phyloP scores from a whole-genome alignment of 2,888 invertebrate genomes.

The Scaptomyza flava region DNA sequence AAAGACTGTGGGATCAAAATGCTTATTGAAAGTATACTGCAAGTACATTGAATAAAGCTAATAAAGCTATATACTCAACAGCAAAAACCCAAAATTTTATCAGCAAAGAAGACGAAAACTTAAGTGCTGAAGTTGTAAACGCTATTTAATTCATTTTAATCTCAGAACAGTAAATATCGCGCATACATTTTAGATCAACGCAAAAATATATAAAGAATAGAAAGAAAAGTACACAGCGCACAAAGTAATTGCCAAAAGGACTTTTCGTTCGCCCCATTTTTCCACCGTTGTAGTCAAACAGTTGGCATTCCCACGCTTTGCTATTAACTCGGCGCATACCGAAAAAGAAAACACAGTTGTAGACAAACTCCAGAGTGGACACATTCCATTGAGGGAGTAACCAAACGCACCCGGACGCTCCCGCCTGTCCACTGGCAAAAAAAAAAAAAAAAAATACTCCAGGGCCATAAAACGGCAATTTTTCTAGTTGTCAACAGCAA shows the following conservation, averaged over 20 bases:
- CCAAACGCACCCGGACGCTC: not conserved
- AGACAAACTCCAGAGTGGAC: conserved; percentile 37
- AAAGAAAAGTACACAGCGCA: conserved; percentile 25
- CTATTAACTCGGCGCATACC: conserved; percentile 76
- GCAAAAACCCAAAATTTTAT: not conserved
- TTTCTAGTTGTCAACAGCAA: conserved; percentile 79
- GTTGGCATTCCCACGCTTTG: conserved; percentile 59
- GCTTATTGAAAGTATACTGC: conserved; percentile 3
- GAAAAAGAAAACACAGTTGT: conserved; percentile 41
- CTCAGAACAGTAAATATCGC: not conserved
- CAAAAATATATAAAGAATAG: conserved; percentile 1
- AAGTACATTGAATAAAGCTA: not conserved
- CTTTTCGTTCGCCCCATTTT: not conserved
- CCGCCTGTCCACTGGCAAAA: not conserved
- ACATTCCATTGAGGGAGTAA: conserved; percentile 54
- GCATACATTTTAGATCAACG: conserved; percentile 26
- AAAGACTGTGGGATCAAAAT: conserved; percentile 18
- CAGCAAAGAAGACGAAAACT: not conserved
- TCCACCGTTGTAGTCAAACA: not conserved
- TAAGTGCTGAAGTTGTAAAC: not conserved
- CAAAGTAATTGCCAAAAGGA: conserved; percentile 66
- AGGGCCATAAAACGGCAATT: conserved; percentile 73
- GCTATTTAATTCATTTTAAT: not conserved
- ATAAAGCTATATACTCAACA: conserved; percentile 5
- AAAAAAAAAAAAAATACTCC: conserved; percentile 17